These are phyloP conservation scores for Aurelia coerulea DNA, from an alignment of 30 jellyfish, hydroid and myxozoan genomes.

Conservation along the genomic window DNA sequence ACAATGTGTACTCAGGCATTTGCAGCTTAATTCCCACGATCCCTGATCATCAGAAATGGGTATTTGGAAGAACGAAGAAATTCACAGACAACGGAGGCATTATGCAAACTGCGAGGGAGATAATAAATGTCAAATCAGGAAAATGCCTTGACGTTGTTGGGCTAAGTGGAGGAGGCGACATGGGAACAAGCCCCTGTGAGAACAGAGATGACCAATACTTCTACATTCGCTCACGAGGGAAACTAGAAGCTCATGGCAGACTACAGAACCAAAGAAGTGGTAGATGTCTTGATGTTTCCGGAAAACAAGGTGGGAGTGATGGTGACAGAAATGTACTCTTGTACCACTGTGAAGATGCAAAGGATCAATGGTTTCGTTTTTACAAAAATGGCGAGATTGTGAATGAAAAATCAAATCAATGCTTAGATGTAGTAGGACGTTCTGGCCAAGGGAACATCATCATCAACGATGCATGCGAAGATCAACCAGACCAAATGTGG, in stretches of 20 bases:
- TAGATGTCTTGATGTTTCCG: slow-evolving; percentile 32
- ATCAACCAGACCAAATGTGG: slow-evolving; percentile 13
- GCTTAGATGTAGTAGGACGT: slow-evolving; percentile 16
- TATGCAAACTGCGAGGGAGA: slow-evolving; percentile 29
- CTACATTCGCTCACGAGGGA: slow-evolving; percentile 17
- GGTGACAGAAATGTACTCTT: slow-evolving; percentile 3
- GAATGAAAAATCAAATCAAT: slow-evolving; percentile 20
- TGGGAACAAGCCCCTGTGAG: slow-evolving; percentile 7
- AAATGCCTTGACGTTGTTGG: slow-evolving; percentile 50
- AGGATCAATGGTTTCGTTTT: slow-evolving; percentile 41
- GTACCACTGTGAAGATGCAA: slow-evolving; percentile 7
- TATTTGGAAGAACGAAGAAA: slow-evolving; percentile 5
- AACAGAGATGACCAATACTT: slow-evolving; percentile 34
- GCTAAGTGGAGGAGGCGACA: slow-evolving; percentile 14
- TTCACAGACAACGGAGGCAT: slow-evolving; percentile 49
- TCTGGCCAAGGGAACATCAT: slow-evolving; percentile 27
- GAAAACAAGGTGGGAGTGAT: not conserved
- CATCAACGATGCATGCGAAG: not conserved
- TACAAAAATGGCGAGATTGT: slow-evolving; percentile 40
- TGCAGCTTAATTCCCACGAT: slow-evolving; percentile 18
- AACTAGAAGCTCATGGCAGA: slow-evolving; percentile 5
- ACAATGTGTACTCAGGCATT: slow-evolving; percentile 1
- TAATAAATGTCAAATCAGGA: slow-evolving; percentile 16
- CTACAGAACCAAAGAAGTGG: slow-evolving; percentile 6
- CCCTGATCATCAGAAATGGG: slow-evolving; percentile 27